Percentiles rank a stretch among this genome's conserved stretches.
Conservation (phyloP, 2,113 vertebrate genomes). For the Sylvietta virens region DNA sequence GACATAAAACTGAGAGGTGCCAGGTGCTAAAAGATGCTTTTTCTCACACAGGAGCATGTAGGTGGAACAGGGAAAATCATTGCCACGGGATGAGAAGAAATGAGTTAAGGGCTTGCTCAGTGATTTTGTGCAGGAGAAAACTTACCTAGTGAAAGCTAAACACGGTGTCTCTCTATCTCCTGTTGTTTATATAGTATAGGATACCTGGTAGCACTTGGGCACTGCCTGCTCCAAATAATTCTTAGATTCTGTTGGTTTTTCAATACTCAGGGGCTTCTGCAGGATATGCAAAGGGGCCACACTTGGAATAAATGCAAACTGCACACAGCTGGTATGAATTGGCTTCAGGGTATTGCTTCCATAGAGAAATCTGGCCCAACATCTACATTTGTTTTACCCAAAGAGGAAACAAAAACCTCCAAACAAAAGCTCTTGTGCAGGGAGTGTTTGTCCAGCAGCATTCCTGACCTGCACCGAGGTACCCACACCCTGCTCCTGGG, state of each 20-base stretch:
- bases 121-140: background rate
- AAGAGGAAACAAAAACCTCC: background rate
- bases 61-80: background rate
- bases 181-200: background rate
- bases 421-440: background rate
- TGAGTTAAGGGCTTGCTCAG: background rate
- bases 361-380: background rate
- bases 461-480: slow-evolving; percentile 33
- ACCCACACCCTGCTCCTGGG: slow-evolving; percentile 30
- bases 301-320: background rate
- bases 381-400: background rate
- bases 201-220: background rate
- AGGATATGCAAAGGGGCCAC: background rate
- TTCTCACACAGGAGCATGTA: background rate
- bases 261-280: background rate
- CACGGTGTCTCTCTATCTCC: background rate
- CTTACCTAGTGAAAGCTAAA: background rate
- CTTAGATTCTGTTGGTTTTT: background rate
- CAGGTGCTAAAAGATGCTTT: background rate
- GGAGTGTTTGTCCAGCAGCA: slow-evolving; percentile 69
- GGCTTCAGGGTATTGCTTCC: background rate
- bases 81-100: background rate
- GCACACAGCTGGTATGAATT: background rate
- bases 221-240: background rate
- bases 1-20: background rate